Percentiles rank a stretch among this genome's conserved stretches.
Evolutionary conservation across 2,113 vertebrate species (phyloP).

Genomic region (Pogona vitticeps): DNA sequence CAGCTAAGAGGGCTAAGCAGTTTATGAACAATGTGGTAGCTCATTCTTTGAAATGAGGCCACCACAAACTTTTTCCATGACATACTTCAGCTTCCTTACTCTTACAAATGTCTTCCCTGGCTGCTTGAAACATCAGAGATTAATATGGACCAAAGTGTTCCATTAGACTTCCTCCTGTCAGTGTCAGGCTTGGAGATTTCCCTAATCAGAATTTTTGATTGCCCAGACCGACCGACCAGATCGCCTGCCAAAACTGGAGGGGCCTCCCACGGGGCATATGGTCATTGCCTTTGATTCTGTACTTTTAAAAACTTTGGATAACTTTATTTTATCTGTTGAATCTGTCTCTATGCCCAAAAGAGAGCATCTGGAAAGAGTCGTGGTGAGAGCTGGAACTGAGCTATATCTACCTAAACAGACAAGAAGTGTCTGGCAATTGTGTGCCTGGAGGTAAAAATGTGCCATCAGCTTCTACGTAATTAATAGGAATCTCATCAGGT

Average conservation of each 20-base stretch:
- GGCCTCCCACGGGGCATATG: not conserved
- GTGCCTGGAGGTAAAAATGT: too few species aligned
- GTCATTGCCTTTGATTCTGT: not conserved
- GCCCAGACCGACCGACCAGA: not conserved
- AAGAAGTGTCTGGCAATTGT: too few species aligned
- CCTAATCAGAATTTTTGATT: not conserved
- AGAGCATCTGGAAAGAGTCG: too few species aligned
- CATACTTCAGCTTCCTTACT: not conserved
- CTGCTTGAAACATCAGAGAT: not conserved
- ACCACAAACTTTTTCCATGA: not conserved
- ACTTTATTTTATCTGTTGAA: not conserved
- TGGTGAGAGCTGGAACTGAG: not conserved
- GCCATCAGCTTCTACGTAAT: too few species aligned
- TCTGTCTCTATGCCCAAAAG: too few species aligned
- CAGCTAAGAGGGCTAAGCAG: not conserved
- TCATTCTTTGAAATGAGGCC: too few species aligned
- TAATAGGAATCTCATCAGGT: not conserved
- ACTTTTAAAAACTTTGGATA: not conserved
- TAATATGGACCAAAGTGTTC: not conserved
- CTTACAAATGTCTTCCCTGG: not conserved
- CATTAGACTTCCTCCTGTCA: not conserved
- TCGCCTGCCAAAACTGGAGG: not conserved
- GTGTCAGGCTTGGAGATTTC: not conserved
- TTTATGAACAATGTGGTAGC: not conserved
- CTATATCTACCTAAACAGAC: not conserved